Conservation (phyloP, 2,113 vertebrate species). For the Phoxinus phoxinus region DNA sequence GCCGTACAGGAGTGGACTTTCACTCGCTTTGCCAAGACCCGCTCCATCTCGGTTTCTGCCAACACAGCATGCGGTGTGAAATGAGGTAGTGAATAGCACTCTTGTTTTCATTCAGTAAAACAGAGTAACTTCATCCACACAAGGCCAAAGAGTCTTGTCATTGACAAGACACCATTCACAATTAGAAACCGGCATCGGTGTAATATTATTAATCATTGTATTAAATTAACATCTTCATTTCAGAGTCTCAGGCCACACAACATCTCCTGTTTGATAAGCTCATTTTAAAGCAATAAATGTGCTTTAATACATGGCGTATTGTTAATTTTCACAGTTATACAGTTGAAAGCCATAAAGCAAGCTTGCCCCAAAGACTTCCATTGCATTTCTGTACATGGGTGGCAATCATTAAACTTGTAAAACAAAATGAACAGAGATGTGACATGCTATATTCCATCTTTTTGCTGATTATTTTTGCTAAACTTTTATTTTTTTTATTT, state of each 20-base stretch:
- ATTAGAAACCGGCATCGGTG: background rate
- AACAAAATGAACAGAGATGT: background rate
- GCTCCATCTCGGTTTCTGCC: background rate
- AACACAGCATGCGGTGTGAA: conserved; percentile 31
- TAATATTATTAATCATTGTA: background rate
- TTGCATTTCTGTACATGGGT: background rate
- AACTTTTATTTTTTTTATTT: background rate
- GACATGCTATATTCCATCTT: background rate
- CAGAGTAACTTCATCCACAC: background rate
- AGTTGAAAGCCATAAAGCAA: background rate
- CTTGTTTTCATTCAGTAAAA: conserved; percentile 6
- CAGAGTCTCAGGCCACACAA: background rate
- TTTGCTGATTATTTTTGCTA: background rate
- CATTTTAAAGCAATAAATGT: background rate
- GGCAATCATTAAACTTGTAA: background rate
- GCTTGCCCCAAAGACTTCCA: background rate
- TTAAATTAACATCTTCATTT: background rate
- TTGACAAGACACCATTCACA: background rate
- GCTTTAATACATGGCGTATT: background rate
- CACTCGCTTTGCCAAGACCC: background rate
- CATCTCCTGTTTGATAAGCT: background rate
- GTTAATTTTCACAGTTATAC: background rate
- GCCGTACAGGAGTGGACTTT: conserved; percentile 5
- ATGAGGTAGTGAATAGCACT: conserved; percentile 10
- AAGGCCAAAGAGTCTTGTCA: background rate